Percentiles rank a stretch among this genome's conserved stretches.
Evolutionary conservation across 2,113 vertebrate genomes (phyloP).

Genomic region (Choloepus hoffmanni): DNA sequence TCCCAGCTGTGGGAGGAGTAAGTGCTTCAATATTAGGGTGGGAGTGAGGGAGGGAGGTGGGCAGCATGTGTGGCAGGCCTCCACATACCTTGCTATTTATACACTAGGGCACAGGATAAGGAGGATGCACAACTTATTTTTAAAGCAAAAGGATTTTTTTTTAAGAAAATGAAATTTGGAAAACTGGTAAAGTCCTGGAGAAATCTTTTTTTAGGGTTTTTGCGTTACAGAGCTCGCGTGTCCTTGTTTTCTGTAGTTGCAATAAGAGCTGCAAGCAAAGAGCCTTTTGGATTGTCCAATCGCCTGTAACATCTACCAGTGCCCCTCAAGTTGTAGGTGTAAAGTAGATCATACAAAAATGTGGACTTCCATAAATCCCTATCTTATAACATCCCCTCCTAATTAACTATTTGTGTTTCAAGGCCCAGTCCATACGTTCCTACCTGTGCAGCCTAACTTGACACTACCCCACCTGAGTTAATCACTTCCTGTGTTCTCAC

Average conservation of each 20-base stretch:
- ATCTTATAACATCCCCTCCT: not conserved
- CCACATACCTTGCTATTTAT: not conserved
- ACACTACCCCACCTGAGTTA: no score
- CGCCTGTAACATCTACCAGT: not conserved
- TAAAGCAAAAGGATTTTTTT: not conserved
- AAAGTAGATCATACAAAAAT: not conserved
- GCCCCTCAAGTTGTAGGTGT: conserved; percentile 1
- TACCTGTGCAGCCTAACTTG: not conserved
- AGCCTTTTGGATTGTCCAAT: no score
- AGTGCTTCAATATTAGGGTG: not conserved
- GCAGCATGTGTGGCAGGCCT: not conserved
- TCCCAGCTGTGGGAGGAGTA: not conserved
- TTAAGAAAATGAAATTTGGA: not conserved
- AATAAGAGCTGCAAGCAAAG: not conserved
- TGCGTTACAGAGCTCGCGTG: not conserved
- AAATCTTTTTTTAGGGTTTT: not conserved
- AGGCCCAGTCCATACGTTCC: not conserved
- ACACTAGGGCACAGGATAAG: not conserved
- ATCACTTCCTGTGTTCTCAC: not conserved
- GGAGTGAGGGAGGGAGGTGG: not conserved
- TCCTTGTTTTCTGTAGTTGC: not conserved
- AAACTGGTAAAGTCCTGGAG: not conserved
- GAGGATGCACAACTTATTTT: not conserved
- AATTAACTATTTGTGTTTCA: not conserved
- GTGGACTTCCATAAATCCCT: not conserved